Base-by-base conservation (phyloP, 2,797 vertebrate genomes). In the Intellagama lesueurii region DNA sequence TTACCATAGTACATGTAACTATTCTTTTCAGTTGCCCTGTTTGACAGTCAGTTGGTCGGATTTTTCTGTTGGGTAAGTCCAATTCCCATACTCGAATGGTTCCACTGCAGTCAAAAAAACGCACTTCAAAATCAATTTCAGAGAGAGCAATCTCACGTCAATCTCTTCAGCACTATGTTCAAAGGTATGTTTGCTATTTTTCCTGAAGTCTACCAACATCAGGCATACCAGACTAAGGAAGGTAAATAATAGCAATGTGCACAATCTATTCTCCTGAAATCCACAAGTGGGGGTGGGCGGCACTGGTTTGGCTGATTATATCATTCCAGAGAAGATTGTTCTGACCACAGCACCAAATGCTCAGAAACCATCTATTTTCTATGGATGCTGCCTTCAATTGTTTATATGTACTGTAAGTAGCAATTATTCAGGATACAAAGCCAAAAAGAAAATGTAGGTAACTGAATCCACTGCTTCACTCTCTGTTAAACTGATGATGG, bases 1-100 rank as follows among this genome's bases (percentile, higher is more conserved):
- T 95, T 93, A 98, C 99, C 95, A 97, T 94, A 3, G 97, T 32
- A 69, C 98, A 98, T n/a, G 93, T 96, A 88, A 97, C 95, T 70
- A 96, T 94, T 93, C 98, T 97, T 94, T 96, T 98, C 91, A 98
- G 95, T n/a, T 97, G 97, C 86, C 98, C 97, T 0, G 90, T 96
- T 84, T 97, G 97, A 94, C 98, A 98, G 30, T 98, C 98, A 0
- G 94, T 97, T 0, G 98, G 97, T 72, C 94, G 93, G 89, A 99
- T 98, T 96, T 98, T 99, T 94, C 97, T 97, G 28, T 98, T 98
- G 9, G 87, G 85, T 19, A 98, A 90, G 94, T 99, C 98, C 83
- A 99, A 92, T 91, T 98, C 97, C 98, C 98, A 99, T 0, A 98
- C 96, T 70, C 97, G 97, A 90, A 98, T 88, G 19, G 98, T 98